These are phyloP conservation scores for Helostoma temminkii DNA, from an alignment of 2,797 vertebrate genomes.

Conservation along the genomic window DNA sequence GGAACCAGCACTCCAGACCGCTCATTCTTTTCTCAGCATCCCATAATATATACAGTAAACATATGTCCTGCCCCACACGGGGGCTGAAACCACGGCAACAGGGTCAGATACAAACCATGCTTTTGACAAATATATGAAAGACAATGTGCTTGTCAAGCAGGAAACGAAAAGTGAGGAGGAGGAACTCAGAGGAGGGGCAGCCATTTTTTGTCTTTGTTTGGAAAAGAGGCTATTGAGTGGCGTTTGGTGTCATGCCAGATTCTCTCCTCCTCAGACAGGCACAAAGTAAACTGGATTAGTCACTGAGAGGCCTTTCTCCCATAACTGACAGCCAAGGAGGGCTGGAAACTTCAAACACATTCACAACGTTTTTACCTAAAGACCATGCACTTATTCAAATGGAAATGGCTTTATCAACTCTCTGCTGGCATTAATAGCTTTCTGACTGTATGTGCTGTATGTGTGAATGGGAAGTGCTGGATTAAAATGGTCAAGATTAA, in stretches of 20 bases:
- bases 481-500: conserved; percentile 52
- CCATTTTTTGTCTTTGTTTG: conserved; percentile 72
- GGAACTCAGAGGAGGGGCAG: conserved; percentile 52
- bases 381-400: conserved; percentile 68
- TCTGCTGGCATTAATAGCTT: conserved; percentile 54
- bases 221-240: conserved; percentile 75
- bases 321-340: conserved; percentile 66
- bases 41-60: conserved; percentile 76
- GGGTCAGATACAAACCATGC: conserved; percentile 71
- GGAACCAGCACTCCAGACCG: conserved; percentile 52
- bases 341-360: conserved; percentile 68
- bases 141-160: conserved; percentile 68
- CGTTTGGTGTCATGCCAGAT: conserved; percentile 82
- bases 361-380: conserved; percentile 62
- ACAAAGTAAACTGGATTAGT: conserved; percentile 82
- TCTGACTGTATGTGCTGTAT: conserved; percentile 73
- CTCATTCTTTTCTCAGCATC: conserved; percentile 70
- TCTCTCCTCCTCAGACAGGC: conserved; percentile 68
- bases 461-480: conserved; percentile 34
- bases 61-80: conserved; percentile 60
- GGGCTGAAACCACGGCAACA: conserved; percentile 77
- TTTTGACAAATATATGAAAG: conserved; percentile 81
- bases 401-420: conserved; percentile 68
- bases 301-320: conserved; percentile 67
- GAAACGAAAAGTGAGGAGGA: conserved; percentile 57